Percentiles rank a stretch among this genome's conserved stretches.
Evolutionary conservation across 2,888 invertebrate species (phyloP).

Genomic region (Ditula angustiorana): DNA sequence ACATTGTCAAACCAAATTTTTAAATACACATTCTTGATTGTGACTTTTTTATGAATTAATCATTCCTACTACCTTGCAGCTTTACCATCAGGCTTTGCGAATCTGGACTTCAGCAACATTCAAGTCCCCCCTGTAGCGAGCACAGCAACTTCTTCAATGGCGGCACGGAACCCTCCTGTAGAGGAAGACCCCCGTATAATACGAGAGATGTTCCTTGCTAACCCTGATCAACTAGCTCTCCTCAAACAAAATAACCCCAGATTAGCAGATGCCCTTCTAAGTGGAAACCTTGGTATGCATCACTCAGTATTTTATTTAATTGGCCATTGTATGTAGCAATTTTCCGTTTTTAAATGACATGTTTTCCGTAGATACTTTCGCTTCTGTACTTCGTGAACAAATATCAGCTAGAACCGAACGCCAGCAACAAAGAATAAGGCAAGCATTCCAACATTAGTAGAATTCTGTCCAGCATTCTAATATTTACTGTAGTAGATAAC

Average conservation of each 20-base stretch:
- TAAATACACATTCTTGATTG: background rate
- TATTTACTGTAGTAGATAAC: constrained; percentile 24
- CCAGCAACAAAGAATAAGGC: constrained; percentile 90
- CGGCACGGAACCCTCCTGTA: constrained; percentile 68
- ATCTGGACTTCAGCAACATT: constrained; percentile 94
- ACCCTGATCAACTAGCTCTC: constrained; percentile 95
- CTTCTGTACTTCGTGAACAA: constrained; percentile 92
- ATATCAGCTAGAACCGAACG: constrained; percentile 92
- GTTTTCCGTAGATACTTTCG: constrained; percentile 89
- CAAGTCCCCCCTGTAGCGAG: constrained; percentile 87
- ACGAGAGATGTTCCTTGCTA: constrained; percentile 93
- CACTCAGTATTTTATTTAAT: background rate
- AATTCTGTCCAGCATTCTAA: background rate
- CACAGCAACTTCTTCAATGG: constrained; percentile 67
- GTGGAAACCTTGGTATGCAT: constrained; percentile 90
- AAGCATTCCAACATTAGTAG: background rate
- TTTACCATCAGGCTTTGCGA: constrained; percentile 80
- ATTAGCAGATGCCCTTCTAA: constrained; percentile 95
- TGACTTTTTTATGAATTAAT: constrained; percentile 32
- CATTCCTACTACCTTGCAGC: constrained; percentile 62
- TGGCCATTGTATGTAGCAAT: background rate
- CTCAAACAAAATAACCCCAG: constrained; percentile 97
- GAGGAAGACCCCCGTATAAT: constrained; percentile 95
- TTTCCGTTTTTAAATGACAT: constrained; percentile 37
- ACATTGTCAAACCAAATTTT: constrained; percentile 35